Conservation (phyloP, 1,140 invertebrate genomes). For the Eumaeus atala region DNA sequence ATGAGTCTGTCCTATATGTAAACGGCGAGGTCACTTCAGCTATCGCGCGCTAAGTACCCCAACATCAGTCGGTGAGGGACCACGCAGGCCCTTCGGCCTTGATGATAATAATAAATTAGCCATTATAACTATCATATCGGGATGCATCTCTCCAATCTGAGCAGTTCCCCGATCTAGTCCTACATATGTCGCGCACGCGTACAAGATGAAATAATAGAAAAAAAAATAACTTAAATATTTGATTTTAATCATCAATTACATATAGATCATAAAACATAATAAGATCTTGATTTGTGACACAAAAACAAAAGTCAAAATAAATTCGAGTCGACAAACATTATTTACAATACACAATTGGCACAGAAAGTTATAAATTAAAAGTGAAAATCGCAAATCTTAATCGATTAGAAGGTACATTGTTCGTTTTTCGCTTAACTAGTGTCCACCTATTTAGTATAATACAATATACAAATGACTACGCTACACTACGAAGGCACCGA, state of each 20-base stretch:
- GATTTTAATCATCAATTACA: constrained; percentile 44
- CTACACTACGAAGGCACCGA: constrained; percentile 71
- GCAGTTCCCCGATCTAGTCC: too few relatives aligned
- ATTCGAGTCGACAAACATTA: constrained; percentile 43
- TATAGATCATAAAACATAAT: constrained; percentile 28
- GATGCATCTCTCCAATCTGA: too few relatives aligned
- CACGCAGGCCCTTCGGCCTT: too few relatives aligned
- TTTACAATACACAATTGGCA: constrained; percentile 49
- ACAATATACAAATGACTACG: constrained; percentile 68
- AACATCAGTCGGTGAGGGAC: too few relatives aligned
- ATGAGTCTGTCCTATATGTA: too few relatives aligned
- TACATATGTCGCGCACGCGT: too few relatives aligned
- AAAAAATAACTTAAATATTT: constrained; percentile 43
- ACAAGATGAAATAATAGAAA: background rate
- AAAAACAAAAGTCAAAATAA: constrained; percentile 10
- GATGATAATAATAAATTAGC: too few relatives aligned
- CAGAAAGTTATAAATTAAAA: constrained; percentile 39
- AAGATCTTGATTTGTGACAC: constrained; percentile 12
- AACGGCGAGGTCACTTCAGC: too few relatives aligned
- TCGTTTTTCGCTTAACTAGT: constrained; percentile 56
- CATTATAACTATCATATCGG: too few relatives aligned
- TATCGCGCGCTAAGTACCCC: too few relatives aligned
- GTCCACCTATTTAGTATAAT: constrained; percentile 46
- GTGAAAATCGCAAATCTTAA: constrained; percentile 30
- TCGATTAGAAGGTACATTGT: constrained; percentile 52